Conservation (phyloP, 2,888 invertebrate species). For the Dynastes maya region DNA sequence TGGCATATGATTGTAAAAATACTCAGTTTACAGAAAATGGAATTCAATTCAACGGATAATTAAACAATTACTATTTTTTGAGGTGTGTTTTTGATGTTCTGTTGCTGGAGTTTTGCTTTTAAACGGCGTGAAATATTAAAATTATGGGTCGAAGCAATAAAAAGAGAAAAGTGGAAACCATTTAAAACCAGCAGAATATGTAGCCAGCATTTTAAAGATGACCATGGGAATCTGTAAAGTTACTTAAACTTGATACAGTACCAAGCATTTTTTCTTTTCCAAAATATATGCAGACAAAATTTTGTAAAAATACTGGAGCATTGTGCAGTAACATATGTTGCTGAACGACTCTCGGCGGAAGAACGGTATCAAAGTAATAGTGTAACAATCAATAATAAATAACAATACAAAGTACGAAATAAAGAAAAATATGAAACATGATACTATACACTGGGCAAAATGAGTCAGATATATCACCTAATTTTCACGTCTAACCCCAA, state of each 20-base stretch:
- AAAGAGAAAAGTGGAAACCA: constrained; percentile 13
- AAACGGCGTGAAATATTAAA: neutral
- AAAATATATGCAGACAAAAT: too few relatives aligned
- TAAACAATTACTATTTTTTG: neutral
- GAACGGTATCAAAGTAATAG: too few relatives aligned
- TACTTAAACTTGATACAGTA: constrained; percentile 23
- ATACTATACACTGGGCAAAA: too few relatives aligned
- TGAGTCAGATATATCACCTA: too few relatives aligned
- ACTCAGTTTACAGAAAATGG: neutral
- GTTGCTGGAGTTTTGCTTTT: neutral
- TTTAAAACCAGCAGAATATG: constrained; percentile 23
- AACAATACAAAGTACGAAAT: too few relatives aligned
- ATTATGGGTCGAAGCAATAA: constrained; percentile 12
- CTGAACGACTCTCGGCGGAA: too few relatives aligned
- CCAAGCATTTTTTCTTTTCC: constrained; percentile 1
- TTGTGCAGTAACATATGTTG: too few relatives aligned
- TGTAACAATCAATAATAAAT: too few relatives aligned
- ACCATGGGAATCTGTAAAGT: constrained; percentile 1
- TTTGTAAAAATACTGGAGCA: too few relatives aligned
- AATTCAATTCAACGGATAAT: neutral
- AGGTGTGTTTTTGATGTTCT: neutral
- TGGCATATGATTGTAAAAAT: neutral
- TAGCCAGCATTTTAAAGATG: constrained; percentile 23
- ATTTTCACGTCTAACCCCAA: too few relatives aligned
- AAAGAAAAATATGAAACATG: too few relatives aligned